Percentiles rank a stretch among this genome's conserved stretches.
Evolutionary conservation across 2,797 vertebrate genomes (phyloP).

Genomic region (Psittacula derbiana): DNA sequence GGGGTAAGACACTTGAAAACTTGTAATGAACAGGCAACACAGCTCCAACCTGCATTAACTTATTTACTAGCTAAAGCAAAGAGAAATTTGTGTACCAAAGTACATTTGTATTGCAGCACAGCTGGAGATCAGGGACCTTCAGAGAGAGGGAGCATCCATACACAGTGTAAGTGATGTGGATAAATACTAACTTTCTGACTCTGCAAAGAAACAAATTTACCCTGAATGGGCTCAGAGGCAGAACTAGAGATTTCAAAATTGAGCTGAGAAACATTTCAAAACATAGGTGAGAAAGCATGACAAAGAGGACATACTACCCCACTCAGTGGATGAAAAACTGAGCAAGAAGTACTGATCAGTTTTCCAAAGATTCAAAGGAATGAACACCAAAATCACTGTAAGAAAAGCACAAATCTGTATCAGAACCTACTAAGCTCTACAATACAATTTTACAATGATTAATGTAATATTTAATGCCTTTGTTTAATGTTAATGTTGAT

Average conservation of each 20-base stretch:
- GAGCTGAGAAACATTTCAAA: not conserved
- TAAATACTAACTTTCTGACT: not conserved
- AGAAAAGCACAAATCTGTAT: not conserved
- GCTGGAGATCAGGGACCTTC: not conserved
- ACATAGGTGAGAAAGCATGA: not conserved
- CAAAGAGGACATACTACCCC: not conserved
- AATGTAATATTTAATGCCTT: not conserved
- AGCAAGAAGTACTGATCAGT: not conserved
- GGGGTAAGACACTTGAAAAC: not conserved
- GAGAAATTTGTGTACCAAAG: not conserved
- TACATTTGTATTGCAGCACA: accelerated
- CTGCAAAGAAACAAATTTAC: not conserved
- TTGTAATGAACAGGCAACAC: not conserved
- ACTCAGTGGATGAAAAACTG: not conserved
- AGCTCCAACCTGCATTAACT: not conserved
- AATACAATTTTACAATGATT: not conserved
- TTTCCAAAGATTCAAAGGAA: not conserved
- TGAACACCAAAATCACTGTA: not conserved
- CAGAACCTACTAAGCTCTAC: not conserved
- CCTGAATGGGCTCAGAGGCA: not conserved
- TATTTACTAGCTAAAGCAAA: not conserved
- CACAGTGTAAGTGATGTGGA: not conserved
- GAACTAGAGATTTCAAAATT: not conserved
- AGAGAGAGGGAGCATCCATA: not conserved
- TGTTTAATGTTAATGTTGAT: not conserved